phyloP scores from a whole-genome alignment of 2,797 vertebrate genomes.

The Betta splendens region DNA sequence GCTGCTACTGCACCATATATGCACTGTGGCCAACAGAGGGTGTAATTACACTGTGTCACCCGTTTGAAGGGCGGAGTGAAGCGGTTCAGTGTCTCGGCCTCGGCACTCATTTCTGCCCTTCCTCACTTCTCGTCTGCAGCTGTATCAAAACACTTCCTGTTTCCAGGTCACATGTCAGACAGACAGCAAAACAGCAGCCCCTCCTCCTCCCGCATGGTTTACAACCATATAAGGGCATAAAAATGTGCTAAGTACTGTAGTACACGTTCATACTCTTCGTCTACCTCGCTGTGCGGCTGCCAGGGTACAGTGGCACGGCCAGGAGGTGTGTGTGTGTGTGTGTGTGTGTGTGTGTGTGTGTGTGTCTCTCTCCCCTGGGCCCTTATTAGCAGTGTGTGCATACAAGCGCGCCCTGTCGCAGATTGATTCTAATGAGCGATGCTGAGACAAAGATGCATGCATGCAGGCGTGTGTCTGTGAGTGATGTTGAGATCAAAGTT shows the following conservation, averaged over 20 bases:
- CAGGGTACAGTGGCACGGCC: background rate
- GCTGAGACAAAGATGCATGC: conserved; percentile 31
- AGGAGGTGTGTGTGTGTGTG: conserved; percentile 10
- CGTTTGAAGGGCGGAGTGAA: conserved; percentile 14
- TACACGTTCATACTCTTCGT: conserved; percentile 19
- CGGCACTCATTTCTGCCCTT: conserved; percentile 26
- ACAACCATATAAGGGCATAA: conserved; percentile 85
- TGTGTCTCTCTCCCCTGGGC: conserved; percentile 34
- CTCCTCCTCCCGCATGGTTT: conserved; percentile 46
- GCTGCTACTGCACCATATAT: background rate
- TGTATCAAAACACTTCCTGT: conserved; percentile 78
- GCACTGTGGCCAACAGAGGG: conserved; percentile 53
- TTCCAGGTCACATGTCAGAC: conserved; percentile 73
- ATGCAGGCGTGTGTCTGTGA: conserved; percentile 15
- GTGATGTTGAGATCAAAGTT: conserved; percentile 37
- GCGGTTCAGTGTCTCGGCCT: background rate
- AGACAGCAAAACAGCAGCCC: conserved; percentile 54
- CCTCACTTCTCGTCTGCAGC: conserved; percentile 43
- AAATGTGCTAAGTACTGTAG: conserved; percentile 47
- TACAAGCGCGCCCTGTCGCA: conserved; percentile 49
- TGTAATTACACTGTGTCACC: conserved; percentile 26
- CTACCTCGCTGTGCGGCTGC: conserved; percentile 16
- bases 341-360: background rate
- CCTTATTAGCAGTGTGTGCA: conserved; percentile 62
- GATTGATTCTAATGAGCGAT: conserved; percentile 70